Percentiles rank a stretch among this genome's conserved stretches.
Evolutionary conservation across 64 coral and sea anemone genomes (phyloP).

Genomic region (Actinia tenebrosa): DNA sequence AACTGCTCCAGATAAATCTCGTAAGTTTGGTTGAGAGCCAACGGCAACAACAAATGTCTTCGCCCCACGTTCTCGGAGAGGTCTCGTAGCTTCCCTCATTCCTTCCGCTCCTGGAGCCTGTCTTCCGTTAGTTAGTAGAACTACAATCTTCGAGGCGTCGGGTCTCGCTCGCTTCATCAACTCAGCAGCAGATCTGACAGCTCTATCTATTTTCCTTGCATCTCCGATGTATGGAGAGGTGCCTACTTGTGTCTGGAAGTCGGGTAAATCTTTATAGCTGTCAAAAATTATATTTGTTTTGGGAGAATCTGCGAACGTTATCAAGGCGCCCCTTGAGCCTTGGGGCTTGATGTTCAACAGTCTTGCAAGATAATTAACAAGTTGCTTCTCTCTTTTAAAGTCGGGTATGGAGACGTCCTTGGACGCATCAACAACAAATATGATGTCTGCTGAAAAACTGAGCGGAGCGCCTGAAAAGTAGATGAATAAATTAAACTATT

Average conservation of each 20-base stretch:
- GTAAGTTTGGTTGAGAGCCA: constrained; percentile 25
- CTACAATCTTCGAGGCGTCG: constrained; percentile 14
- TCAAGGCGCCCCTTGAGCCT: constrained; percentile 40
- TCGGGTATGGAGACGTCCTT: constrained; percentile 10
- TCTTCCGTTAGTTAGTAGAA: constrained; percentile 26
- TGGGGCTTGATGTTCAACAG: constrained; percentile 43
- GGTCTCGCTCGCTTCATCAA: constrained; percentile 44
- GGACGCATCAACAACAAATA: constrained; percentile 51
- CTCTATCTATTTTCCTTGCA: constrained; percentile 59
- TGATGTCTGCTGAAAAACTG: constrained; percentile 24
- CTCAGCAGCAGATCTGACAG: constrained; percentile 19
- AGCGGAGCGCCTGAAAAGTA: neutral
- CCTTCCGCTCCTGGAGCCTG: constrained; percentile 4
- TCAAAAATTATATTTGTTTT: constrained; percentile 31
- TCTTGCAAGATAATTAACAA: constrained; percentile 61
- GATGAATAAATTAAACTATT: too few species aligned
- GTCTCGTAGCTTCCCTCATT: constrained; percentile 26
- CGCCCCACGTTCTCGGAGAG: constrained; percentile 45
- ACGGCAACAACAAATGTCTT: constrained; percentile 62
- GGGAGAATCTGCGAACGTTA: constrained; percentile 38
- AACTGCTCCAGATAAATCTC: constrained; percentile 38
- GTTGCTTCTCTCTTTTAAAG: constrained; percentile 49
- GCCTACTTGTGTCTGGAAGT: constrained; percentile 42
- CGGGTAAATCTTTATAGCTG: constrained; percentile 22
- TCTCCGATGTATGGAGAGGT: constrained; percentile 19